Base-by-base conservation (phyloP, 2,888 invertebrate genomes). In the Sesia apiformis region DNA sequence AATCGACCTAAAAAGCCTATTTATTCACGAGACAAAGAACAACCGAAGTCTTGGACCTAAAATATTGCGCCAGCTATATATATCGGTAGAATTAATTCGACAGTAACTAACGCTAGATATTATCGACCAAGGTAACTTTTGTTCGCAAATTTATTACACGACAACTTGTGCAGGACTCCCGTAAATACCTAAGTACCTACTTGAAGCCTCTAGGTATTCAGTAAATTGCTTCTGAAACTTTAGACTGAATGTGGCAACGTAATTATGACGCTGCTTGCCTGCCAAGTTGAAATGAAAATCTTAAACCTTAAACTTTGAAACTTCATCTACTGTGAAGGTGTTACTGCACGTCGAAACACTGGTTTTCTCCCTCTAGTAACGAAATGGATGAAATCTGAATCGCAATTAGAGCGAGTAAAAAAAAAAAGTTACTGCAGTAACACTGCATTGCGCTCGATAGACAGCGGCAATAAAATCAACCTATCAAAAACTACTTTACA, bases 321-420 rank as follows among this genome's bases (percentile, higher is more conserved):
- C 23, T 23, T 23, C n/a, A n/a, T n/a, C 23, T 23, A 23, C 23
- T 23, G 23, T 23, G 23, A 23, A 23, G 23, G 23, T 23, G 23
- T 23, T 23, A 23, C 23, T 23, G 23, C 23, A 23, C 23, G 23
- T 23, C 2, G 72, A 49, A 40, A 42, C 7, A 42, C 5, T 42
- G 7, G 5, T 42, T 7, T 6, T 42, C 7, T 42, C 7, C 42
- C 5, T 6, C 5, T 3, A 6, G 5, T 7, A 42, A 42, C n/a
- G n/a, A n/a, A n/a, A n/a, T n/a, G n/a, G n/a, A n/a, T 42, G 42
- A 42, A 23, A 23, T 42, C 5, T 42, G 42, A 7, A 42, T 42
- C 5, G 42, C 5, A 42, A 42, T 6, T 42, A 6, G 7, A 42
- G 7, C 3, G 42, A 42, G 42, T 42, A 6, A 42, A 5, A 51